Conservation (phyloP, 2,113 vertebrate genomes). For the Rousettus leschenaultii region DNA sequence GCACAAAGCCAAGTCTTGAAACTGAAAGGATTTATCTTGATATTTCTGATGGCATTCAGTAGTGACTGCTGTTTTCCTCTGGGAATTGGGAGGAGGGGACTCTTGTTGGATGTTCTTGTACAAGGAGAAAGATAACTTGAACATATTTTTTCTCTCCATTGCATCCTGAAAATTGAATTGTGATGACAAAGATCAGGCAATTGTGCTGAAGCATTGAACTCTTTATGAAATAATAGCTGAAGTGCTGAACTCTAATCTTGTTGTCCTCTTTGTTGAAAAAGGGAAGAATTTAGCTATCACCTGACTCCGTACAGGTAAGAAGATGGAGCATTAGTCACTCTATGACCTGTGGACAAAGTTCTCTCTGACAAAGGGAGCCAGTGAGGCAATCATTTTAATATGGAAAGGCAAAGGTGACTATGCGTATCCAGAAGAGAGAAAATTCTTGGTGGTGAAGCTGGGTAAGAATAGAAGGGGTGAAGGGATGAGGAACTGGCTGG, state of each 20-base stretch:
- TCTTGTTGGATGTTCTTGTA: conserved; percentile 3
- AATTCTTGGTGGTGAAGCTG: not conserved
- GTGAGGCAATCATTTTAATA: not conserved
- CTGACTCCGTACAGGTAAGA: not conserved
- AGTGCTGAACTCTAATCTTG: conserved; percentile 19
- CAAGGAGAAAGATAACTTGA: conserved; percentile 6
- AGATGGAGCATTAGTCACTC: not conserved
- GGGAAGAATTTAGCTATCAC: not conserved
- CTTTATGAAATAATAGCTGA: conserved; percentile 51
- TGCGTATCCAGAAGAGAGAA: not conserved
- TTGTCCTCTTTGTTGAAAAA: conserved; percentile 38
- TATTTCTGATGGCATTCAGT: not conserved
- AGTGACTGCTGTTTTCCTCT: not conserved
- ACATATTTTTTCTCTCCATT: conserved; percentile 17
- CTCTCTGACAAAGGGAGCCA: not conserved
- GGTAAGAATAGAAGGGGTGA: not conserved
- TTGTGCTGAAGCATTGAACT: conserved; percentile 37
- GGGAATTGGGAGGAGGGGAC: not conserved
- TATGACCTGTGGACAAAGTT: not conserved
- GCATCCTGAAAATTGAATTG: conserved; percentile 56
- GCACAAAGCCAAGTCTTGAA: not conserved
- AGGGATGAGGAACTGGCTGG: not conserved
- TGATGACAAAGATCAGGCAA: conserved; percentile 55
- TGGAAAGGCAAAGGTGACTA: not conserved
- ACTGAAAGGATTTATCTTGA: not conserved